phyloP scores from a whole-genome alignment of 2,113 vertebrate species.

The cattle (Bos taurus) region ARS-UCD2.0 NC_037339.1:51284001-51284500 shows the following conservation, averaged over 20 bases:
- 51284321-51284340: background rate
- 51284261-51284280: background rate
- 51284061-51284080: background rate
- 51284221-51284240: background rate
- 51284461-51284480: background rate
- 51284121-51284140: background rate
- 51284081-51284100: background rate
- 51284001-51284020: background rate
- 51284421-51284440: background rate
- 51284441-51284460: background rate
- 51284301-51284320: background rate
- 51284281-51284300: background rate
- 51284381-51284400: background rate
- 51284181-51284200: background rate
- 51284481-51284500: background rate
- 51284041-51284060: background rate
- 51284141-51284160: background rate
- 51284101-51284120: background rate
- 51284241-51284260: background rate
- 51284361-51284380: background rate
- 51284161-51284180: background rate
- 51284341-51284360: background rate
- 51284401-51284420: background rate
- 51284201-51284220: background rate
- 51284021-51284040: background rate